Evolutionary conservation across 1,140 invertebrate genomes (phyloP), one percentile per base, ranked within the genome.

Genomic region (Helicorthomorpha holstii): DNA sequence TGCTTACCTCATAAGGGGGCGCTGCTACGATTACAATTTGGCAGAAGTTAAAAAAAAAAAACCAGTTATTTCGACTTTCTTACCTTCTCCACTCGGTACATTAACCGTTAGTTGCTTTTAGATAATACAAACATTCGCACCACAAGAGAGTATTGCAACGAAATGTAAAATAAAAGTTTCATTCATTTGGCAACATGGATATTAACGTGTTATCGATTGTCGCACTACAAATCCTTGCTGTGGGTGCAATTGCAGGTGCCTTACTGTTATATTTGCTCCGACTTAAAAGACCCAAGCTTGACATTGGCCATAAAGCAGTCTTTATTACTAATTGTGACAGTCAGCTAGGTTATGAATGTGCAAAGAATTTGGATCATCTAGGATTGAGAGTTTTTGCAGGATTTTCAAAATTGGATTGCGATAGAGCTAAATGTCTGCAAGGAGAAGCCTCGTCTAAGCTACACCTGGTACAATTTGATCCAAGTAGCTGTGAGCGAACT

Each of bases 321-420:
- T 66, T 89, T 23, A 75, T 90, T 52, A 87, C 85, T n/a, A 85
- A 83, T 48, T 88, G 84, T 68, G 85, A 87, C 67, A 78, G 80
- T 25, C 78, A 78, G 27, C 72, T 87, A 50, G 83, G 83, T 51
- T 81, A 78, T 66, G 77, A 78, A 53, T 67, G 84, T 57, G 83
- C 81, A 7, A 75, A 80, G 57, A 74, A 79, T 56, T 66, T 87
- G 48, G 82, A 87, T 62, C 81, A 83, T 63, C 68, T 85, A 63
- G 73, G 84, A 25, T 85, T 84, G 62, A 82, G 81, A 29, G 81
- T 88, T 14, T 85, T 85, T 59, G 84, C 83, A 49, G 82, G 80
- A 48, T 85, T 85, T 61, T 73, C 73, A 55, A 52, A 54, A 23
- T 75, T 69, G 51, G 75, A 77, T 3, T 70, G 75, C 42, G 79